Conservation (phyloP, 2,888 invertebrate species). For the Dryobotodes eremita region DNA sequence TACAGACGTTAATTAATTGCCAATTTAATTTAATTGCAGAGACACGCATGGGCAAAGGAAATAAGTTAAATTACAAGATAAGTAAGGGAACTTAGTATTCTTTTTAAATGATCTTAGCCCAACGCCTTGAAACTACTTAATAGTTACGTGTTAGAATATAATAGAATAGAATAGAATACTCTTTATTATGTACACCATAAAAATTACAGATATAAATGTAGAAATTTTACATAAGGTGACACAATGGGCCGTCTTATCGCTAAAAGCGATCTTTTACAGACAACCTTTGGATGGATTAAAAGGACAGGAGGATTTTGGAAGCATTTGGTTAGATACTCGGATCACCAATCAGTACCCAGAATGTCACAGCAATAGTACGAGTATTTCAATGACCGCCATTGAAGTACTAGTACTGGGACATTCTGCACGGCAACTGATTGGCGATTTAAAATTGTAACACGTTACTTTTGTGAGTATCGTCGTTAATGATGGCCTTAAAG, state of each 20-base stretch:
- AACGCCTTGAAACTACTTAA: background rate
- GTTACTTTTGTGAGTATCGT: background rate
- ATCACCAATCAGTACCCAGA: background rate
- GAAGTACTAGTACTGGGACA: background rate
- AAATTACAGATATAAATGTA: too few relatives aligned
- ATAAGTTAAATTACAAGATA: constrained; percentile 9
- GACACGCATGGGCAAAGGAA: background rate
- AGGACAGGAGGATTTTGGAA: too few relatives aligned
- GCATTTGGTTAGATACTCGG: background rate
- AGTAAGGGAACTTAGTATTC: background rate
- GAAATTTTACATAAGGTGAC: too few relatives aligned
- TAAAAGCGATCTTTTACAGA: too few relatives aligned
- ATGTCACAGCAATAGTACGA: background rate
- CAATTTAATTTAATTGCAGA: background rate
- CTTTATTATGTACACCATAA: too few relatives aligned
- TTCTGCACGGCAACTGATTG: background rate
- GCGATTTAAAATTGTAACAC: too few relatives aligned
- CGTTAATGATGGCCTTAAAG: background rate
- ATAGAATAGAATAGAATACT: too few relatives aligned
- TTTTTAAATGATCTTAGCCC: background rate
- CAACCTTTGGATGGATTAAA: too few relatives aligned
- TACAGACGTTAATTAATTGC: background rate
- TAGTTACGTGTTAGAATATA: background rate
- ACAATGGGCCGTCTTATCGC: too few relatives aligned
- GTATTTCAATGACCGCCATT: background rate